Evolutionary conservation across 2,113 vertebrate species (phyloP).

Genomic region (Kobus ellipsiprymnus): DNA sequence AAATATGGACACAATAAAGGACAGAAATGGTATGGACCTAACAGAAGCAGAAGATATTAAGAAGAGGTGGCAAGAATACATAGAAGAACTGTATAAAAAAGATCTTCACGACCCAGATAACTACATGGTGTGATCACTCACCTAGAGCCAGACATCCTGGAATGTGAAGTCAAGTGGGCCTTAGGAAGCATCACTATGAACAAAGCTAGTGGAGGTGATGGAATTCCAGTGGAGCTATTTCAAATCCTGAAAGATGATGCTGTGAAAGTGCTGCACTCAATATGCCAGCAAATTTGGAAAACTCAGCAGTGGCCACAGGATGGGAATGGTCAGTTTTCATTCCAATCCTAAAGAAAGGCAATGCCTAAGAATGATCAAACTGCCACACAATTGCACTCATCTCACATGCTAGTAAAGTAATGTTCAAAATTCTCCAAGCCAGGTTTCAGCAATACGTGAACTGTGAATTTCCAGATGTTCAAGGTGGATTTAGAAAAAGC

Average conservation of each 20-base stretch:
- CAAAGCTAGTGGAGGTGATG: not conserved
- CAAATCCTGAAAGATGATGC: not conserved
- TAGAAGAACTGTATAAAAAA: not conserved
- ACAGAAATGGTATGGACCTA: not conserved
- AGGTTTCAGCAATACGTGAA: not conserved
- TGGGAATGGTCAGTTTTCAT: not conserved
- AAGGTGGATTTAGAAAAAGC: not conserved
- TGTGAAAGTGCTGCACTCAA: not conserved
- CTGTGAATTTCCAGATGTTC: not conserved
- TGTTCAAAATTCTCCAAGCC: not conserved
- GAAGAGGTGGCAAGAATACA: not conserved
- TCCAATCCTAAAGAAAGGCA: not conserved
- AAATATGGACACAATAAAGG: not conserved
- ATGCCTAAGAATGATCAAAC: not conserved
- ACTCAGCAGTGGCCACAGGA: not conserved
- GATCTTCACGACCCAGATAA: not conserved
- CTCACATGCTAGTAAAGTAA: not conserved
- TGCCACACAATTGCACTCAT: not conserved
- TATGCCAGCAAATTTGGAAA: not conserved
- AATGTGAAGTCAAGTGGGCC: not conserved
- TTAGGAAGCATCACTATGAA: not conserved
- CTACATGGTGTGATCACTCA: not conserved
- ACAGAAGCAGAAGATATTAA: not conserved
- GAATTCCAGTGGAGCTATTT: not conserved
- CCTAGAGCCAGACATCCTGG: not conserved